Conservation (phyloP, 2,113 vertebrate species). For the Oryzias javanicus region DNA sequence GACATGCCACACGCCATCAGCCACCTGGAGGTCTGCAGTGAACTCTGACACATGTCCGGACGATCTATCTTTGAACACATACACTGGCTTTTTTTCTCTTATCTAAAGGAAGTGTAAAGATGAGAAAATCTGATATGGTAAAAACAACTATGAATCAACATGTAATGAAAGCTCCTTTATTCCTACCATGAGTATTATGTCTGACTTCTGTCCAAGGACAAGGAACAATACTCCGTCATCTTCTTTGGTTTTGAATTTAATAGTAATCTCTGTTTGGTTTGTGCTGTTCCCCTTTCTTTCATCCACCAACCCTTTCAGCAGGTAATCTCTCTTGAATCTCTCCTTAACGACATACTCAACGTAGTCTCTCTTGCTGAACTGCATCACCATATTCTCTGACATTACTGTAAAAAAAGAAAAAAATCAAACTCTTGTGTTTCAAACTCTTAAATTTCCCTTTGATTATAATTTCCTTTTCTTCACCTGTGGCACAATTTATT, state of each 20-base stretch:
- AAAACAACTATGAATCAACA: neutral
- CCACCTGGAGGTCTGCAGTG: slow-evolving; percentile 41
- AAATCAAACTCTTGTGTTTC: neutral
- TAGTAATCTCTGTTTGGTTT: slow-evolving; percentile 45
- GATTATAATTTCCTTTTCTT: neutral
- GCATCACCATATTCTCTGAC: slow-evolving; percentile 65
- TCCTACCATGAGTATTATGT: slow-evolving; percentile 58
- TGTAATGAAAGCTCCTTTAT: neutral
- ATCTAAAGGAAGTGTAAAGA: slow-evolving; percentile 50
- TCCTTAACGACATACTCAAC: slow-evolving; percentile 77
- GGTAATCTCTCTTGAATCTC: slow-evolving; percentile 68
- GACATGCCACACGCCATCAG: slow-evolving; percentile 73
- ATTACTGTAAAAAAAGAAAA: slow-evolving; percentile 52
- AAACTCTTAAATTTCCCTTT: neutral
- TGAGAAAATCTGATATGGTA: neutral
- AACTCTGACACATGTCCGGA: slow-evolving; percentile 54
- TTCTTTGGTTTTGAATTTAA: slow-evolving; percentile 69
- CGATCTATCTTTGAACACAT: slow-evolving; percentile 36
- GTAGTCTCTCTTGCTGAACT: slow-evolving; percentile 58
- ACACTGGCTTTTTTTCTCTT: slow-evolving; percentile 58
- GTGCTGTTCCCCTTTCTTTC: slow-evolving; percentile 3
- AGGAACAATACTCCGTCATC: slow-evolving; percentile 62
- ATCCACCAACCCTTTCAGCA: slow-evolving; percentile 46
- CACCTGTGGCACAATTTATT: slow-evolving; percentile 70
- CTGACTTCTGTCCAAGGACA: slow-evolving; percentile 42